These are phyloP conservation scores for Microchirus variegatus DNA, from an alignment of 2,797 vertebrate species.

Conservation along the genomic window DNA sequence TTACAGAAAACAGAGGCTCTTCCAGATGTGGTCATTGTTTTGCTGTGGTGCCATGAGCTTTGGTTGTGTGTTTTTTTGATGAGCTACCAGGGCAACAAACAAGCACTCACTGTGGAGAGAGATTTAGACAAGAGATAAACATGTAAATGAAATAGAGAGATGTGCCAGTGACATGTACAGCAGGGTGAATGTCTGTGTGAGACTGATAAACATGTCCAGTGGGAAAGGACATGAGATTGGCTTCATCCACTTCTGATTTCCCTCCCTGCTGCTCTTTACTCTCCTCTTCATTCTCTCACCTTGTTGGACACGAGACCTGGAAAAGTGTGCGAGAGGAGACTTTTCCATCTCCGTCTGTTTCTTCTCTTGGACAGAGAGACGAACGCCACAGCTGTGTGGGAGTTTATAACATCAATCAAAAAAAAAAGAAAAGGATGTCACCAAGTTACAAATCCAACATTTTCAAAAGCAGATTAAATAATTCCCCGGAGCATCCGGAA, in stretches of 20 bases:
- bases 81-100: conserved; percentile 3
- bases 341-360: conserved; percentile 32
- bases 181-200: background rate
- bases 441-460: conserved; percentile 15
- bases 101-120: background rate
- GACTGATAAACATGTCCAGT: background rate
- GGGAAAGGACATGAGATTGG: background rate
- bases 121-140: too few species aligned
- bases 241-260: background rate
- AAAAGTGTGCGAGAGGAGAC: conserved; percentile 36
- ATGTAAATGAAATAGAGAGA: conserved; percentile 9
- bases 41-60: conserved; percentile 16
- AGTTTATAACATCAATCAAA: conserved; percentile 23
- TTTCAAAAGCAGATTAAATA: conserved; percentile 16
- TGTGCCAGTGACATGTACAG: conserved; percentile 5
- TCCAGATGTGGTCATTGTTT: conserved; percentile 40
- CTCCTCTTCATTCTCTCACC: conserved; percentile 24
- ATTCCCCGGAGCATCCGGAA: background rate
- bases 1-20: conserved; percentile 7
- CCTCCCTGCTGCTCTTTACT: background rate
- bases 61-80: background rate
- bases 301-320: conserved; percentile 33
- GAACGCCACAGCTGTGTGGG: conserved; percentile 49
- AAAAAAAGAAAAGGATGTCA: conserved; percentile 5
- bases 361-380: conserved; percentile 18